Base-by-base conservation (phyloP, 2,113 vertebrate species). In the Chloebia gouldiae region DNA sequence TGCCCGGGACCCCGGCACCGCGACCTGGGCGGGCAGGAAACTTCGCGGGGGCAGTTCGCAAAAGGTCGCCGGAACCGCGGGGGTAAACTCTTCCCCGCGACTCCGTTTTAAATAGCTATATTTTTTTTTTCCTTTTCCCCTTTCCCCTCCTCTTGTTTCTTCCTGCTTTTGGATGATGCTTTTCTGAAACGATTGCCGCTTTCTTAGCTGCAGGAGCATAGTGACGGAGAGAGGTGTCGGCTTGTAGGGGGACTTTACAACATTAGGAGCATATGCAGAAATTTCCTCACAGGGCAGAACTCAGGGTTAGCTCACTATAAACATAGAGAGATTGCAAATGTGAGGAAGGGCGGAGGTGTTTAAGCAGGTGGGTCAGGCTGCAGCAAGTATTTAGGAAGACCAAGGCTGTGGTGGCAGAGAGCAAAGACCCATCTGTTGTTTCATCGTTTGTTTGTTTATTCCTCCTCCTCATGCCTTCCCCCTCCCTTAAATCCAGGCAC, bases 381-480 rank as follows among this genome's bases (percentile, higher is more conserved):
- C 82, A 83, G 91, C 76, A 84, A 82, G 60, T 73, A 75, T 81
- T 90, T 86, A 92, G 84, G 88, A 93, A 94, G 91, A 82, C 56
- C 78, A 85, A 76, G 73, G 57, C 91, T 95, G 91, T 92, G 95
- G 86, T 75, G 33, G 14, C 71, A 84, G 56, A 86, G 50, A 90
- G 78, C 57, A 56, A 54, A 79, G 50, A 76, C 40, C 75, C 85
- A 53, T 91, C 91, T 92, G 81, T 91, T 96, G 54, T 89, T 85
- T 77, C 78, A 75, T 28, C 83, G 51, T 91, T 93, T 96, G 69
- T 96, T 93, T 96, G 83, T 96, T 95, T 94, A 86, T 93, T 90
- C 80, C 72, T 81, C 68, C 91, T 61, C 64, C 80, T 72, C 68
- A 60, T 59, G 61, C 66, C 56, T 61, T 16, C 50, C 33, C 50